phyloP scores from a whole-genome alignment of 2,113 vertebrate genomes.

The Cyanocitta stelleri region DNA sequence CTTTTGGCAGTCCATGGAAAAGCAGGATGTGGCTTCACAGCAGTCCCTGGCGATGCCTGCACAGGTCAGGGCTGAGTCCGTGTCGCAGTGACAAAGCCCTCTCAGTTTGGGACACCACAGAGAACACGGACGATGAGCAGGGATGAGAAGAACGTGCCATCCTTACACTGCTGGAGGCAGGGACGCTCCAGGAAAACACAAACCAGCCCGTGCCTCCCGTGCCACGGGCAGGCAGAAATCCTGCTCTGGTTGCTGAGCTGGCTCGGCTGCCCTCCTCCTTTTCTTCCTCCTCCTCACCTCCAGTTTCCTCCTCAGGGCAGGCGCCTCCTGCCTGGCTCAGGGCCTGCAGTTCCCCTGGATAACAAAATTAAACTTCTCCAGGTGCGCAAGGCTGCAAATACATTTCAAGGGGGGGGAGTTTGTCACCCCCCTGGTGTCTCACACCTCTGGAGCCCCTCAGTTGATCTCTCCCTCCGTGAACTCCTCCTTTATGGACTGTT shows the following conservation, averaged over 20 bases:
- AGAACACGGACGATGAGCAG: not conserved
- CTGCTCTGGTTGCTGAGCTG: not conserved
- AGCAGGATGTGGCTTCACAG: not conserved
- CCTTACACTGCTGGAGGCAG: accelerated
- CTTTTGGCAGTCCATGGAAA: constrained; percentile 29
- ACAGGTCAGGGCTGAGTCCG: not conserved
- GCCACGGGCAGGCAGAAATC: not conserved
- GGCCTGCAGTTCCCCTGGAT: not conserved
- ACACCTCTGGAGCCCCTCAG: constrained; percentile 44
- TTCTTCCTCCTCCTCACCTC: not conserved
- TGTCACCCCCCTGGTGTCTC: accelerated
- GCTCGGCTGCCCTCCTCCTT: not conserved
- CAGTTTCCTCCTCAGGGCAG: not conserved
- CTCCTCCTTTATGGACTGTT: constrained; percentile 94
- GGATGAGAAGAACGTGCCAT: not conserved
- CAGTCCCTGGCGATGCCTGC: not conserved
- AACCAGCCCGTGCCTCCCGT: not conserved
- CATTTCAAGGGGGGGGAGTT: accelerated
- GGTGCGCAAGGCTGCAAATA: not conserved
- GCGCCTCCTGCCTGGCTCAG: not conserved
- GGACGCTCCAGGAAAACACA: not conserved
- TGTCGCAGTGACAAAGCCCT: not conserved
- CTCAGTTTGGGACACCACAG: not conserved
- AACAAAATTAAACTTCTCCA: not conserved
- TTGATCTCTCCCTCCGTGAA: constrained; percentile 87